Evolutionary conservation across 2,888 invertebrate genomes (phyloP), one percentile per base, ranked within the genome.

Genomic region (Apeira syringaria): DNA sequence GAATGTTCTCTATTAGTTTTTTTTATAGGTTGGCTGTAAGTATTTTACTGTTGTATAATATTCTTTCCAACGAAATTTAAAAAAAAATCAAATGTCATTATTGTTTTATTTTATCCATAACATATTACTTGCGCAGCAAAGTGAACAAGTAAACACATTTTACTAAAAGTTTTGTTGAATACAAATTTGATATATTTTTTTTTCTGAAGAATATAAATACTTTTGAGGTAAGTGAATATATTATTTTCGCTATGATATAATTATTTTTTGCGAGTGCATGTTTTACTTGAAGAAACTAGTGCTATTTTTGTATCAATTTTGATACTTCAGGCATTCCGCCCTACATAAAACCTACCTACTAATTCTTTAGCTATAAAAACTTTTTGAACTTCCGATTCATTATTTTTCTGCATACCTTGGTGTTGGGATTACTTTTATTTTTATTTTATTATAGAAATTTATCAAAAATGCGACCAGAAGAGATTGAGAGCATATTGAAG

Each of bases 251-350:
- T 57, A 55, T 39, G 53, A 59, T 60, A 56, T 56, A 56, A 62
- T 58, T 50, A 49, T 51, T 59, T 55, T 56, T 57, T 45, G 50
- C 59, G 31, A 54, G 32, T 56, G 50, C 53, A 56, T 59, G 50
- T 48, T 59, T 59, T 59, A 55, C 57, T 60, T 57, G 54, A 57
- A 57, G 61, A 60, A 60, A 62, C 27, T 58, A 55, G 54, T 56
- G 58, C 53, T 58, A 32, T 58, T 57, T 59, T 60, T 26, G 56
- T 60, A 57, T 63, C 59, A 61, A 59, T 59, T 42, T 59, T 61
- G 57, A 59, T 60, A 63, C 60, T 61, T 54, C 55, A 58, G 57
- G 57, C 59, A 58, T 59, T 56, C 61, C 53, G 54, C 53, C 54
- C 59, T 58, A 53, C 45, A 52, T 60, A 53, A 59, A 59, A 56